Conservation (phyloP, 53 echinoderm and acorn worm species). For the Pentamera pediparva region DNA sequence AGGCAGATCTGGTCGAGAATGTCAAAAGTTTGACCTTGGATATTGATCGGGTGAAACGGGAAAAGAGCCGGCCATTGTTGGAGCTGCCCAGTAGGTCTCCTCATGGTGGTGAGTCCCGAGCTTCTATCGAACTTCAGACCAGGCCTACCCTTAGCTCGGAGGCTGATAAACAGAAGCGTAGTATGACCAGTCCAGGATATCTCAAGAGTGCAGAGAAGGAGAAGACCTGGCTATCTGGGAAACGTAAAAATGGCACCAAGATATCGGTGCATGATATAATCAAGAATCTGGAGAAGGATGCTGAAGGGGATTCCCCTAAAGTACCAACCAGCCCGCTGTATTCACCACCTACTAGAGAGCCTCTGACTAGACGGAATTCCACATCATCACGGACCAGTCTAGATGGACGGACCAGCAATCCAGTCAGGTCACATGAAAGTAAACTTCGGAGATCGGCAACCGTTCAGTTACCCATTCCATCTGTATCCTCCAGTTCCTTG, state of each 20-base stretch:
- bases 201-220: conserved; percentile 72
- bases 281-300: conserved; percentile 73
- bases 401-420: conserved; percentile 60
- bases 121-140: too few relatives aligned
- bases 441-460: conserved; percentile 29
- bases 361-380: conserved; percentile 11
- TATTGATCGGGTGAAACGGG: conserved; percentile 73
- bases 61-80: conserved; percentile 25
- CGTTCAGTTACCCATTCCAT: not conserved
- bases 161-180: conserved; percentile 74
- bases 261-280: conserved; percentile 87
- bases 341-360: conserved; percentile 22
- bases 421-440: conserved; percentile 25
- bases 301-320: conserved; percentile 60
- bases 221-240: conserved; percentile 43
- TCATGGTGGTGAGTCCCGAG: not conserved
- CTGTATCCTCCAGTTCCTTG: conserved; percentile 44
- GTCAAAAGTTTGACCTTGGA: conserved; percentile 74
- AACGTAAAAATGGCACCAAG: conserved; percentile 43
- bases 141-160: conserved; percentile 28
- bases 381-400: conserved; percentile 45
- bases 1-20: conserved; percentile 56
- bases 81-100: not conserved
- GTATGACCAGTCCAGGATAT: conserved; percentile 74
- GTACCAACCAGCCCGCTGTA: conserved; percentile 51